Percentiles rank a stretch among this genome's conserved stretches.
These are phyloP conservation scores for Globodera rostochiensis DNA, from an alignment of 1,140 invertebrate species.

Conservation along the genomic window DNA sequence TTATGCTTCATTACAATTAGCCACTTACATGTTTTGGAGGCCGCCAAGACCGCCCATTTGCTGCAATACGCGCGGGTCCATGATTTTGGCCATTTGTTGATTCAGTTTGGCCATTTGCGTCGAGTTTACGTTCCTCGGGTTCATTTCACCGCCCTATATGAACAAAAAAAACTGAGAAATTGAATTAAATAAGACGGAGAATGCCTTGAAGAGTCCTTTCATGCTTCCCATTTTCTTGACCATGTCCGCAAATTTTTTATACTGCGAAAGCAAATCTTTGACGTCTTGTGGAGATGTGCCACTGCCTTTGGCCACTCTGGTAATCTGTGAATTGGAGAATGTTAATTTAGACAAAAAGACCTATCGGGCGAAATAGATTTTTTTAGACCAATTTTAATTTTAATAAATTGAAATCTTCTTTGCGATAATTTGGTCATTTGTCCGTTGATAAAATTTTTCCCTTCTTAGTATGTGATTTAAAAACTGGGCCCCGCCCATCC, in stretches of 20 bases:
- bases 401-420: no score
- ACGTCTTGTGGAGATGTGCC: slow-evolving; percentile 94
- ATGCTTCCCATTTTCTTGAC: slow-evolving; percentile 99
- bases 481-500: no score
- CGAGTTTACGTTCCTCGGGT: slow-evolving; percentile 93
- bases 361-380: no score
- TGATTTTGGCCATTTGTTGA: slow-evolving; percentile 99
- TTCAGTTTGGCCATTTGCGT: slow-evolving; percentile 97
- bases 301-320: slow-evolving; percentile 86
- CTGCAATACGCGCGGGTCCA: slow-evolving; percentile 95
- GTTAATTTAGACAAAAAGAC: not conserved
- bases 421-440: no score
- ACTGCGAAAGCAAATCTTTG: slow-evolving; percentile 93
- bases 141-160: slow-evolving; percentile 83
- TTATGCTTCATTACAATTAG: not conserved
- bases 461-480: no score
- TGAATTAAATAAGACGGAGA: slow-evolving; percentile 56
- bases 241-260: slow-evolving; percentile 98
- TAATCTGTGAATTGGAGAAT: not conserved
- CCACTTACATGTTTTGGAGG: slow-evolving; percentile 7
- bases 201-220: slow-evolving; percentile 89
- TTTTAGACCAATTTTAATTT: no score
- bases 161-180: slow-evolving; percentile 12
- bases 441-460: no score
- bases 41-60: slow-evolving; percentile 79